Conservation (phyloP, 1,140 invertebrate genomes). For the Gryon sp. region DNA sequence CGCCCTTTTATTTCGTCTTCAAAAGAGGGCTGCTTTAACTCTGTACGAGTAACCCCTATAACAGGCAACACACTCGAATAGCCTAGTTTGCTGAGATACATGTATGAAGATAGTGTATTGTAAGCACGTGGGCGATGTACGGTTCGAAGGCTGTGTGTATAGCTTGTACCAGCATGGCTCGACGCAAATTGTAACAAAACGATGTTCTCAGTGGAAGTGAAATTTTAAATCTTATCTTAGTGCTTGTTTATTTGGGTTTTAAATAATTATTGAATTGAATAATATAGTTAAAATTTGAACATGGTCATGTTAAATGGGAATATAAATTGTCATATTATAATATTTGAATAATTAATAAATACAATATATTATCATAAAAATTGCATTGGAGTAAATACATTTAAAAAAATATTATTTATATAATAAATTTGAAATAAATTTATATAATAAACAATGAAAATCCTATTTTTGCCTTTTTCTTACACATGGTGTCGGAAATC, state of each 20-base stretch:
- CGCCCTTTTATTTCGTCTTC: slow-evolving; percentile 49
- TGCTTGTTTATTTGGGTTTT: background rate
- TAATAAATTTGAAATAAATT: too few species aligned
- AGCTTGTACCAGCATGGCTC: slow-evolving; percentile 50
- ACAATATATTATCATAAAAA: too few species aligned
- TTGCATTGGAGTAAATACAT: too few species aligned
- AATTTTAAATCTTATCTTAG: slow-evolving; percentile 26
- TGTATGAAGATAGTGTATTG: slow-evolving; percentile 51
- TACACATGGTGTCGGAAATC: too few species aligned
- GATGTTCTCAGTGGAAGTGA: slow-evolving; percentile 17
- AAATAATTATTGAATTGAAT: slow-evolving; percentile 17
- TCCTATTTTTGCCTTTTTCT: too few species aligned
- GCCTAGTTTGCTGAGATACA: slow-evolving; percentile 52
- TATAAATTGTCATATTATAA: too few species aligned
- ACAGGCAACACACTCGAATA: slow-evolving; percentile 26
- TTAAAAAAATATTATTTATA: too few species aligned
- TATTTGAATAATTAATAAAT: too few species aligned
- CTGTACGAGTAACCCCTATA: slow-evolving; percentile 59
- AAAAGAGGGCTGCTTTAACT: slow-evolving; percentile 51
- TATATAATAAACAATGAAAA: too few species aligned
- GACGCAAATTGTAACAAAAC: slow-evolving; percentile 56
- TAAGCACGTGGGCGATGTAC: slow-evolving; percentile 43
- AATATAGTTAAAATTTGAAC: background rate
- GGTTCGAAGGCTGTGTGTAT: slow-evolving; percentile 16
- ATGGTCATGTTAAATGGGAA: too few species aligned